Percentiles rank a stretch among this genome's conserved stretches.
Conservation (phyloP, 2,888 invertebrate genomes). For the Diabrotica balteata region DNA sequence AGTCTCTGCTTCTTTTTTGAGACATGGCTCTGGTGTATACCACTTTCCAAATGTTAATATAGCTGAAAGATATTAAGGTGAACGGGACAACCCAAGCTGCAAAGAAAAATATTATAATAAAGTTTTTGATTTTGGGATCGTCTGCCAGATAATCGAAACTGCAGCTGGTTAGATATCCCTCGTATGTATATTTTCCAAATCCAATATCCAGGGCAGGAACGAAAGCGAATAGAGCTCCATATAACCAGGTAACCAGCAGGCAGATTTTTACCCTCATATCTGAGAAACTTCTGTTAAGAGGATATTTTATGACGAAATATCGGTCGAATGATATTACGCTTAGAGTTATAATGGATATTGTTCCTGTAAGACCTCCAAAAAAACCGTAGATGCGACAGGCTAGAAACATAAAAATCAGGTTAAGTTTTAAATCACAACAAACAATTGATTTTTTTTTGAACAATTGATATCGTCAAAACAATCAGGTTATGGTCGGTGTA, state of each 20-base stretch:
- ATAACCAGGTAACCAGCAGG: constrained; percentile 73
- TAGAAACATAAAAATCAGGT: constrained; percentile 55
- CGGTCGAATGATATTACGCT: constrained; percentile 83
- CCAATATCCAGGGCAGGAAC: constrained; percentile 76
- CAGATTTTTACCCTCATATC: constrained; percentile 68
- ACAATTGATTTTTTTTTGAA: no score
- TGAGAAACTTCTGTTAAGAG: constrained; percentile 72
- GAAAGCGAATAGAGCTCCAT: constrained; percentile 72
- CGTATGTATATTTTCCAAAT: constrained; percentile 79
- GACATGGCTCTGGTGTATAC: constrained; percentile 58
- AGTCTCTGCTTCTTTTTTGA: constrained; percentile 43
- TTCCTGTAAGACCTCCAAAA: constrained; percentile 80
- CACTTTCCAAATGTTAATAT: constrained; percentile 72
- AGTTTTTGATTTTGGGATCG: constrained; percentile 67
- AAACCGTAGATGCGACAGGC: constrained; percentile 83
- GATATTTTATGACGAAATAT: constrained; percentile 82
- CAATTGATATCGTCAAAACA: no score
- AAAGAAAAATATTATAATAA: constrained; percentile 77
- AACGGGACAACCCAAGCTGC: constrained; percentile 81
- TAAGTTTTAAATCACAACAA: no score
- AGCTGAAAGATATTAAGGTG: constrained; percentile 74
- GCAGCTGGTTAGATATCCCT: constrained; percentile 84
- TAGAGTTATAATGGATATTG: constrained; percentile 81
- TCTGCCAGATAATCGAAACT: constrained; percentile 84
- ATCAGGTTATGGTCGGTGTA: no score